phyloP scores from a whole-genome alignment of 2,113 vertebrate genomes.

The Chelonoidis abingdonii region DNA sequence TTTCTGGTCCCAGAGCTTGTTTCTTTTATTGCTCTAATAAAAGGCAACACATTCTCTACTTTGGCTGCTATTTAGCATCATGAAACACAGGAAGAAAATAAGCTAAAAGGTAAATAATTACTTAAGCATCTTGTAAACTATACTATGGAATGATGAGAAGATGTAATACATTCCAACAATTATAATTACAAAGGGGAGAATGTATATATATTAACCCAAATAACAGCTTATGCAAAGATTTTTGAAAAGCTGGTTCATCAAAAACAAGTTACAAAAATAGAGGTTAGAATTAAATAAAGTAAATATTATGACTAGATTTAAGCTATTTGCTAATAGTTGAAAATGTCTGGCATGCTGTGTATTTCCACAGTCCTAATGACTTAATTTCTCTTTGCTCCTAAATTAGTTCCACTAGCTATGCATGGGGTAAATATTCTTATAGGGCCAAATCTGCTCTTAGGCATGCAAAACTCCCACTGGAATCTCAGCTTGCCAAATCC shows the following conservation, averaged over 20 bases:
- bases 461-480: slow-evolving; percentile 3
- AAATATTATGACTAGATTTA: slow-evolving; percentile 61
- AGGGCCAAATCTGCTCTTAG: background rate
- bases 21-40: slow-evolving; percentile 19
- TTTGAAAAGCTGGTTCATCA: slow-evolving; percentile 42
- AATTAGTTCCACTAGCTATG: slow-evolving; percentile 32
- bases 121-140: slow-evolving; percentile 40
- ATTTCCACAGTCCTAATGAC: slow-evolving; percentile 30
- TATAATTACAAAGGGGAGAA: background rate
- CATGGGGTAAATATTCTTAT: slow-evolving; percentile 48
- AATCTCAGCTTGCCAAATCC: background rate
- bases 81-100: slow-evolving; percentile 17
- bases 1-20: background rate
- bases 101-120: slow-evolving; percentile 35
- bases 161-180: slow-evolving; percentile 14
- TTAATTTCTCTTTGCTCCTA: slow-evolving; percentile 25
- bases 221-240: background rate
- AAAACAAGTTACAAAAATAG: slow-evolving; percentile 49
- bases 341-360: slow-evolving; percentile 25
- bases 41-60: slow-evolving; percentile 19
- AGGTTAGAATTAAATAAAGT: slow-evolving; percentile 43
- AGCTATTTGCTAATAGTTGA: slow-evolving; percentile 53
- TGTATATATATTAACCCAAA: slow-evolving; percentile 44
- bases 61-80: slow-evolving; percentile 28
- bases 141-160: background rate